Evolutionary conservation across 1,140 invertebrate genomes (phyloP), one percentile per base, ranked within the genome.

Genomic region (Ephestia elutella): DNA sequence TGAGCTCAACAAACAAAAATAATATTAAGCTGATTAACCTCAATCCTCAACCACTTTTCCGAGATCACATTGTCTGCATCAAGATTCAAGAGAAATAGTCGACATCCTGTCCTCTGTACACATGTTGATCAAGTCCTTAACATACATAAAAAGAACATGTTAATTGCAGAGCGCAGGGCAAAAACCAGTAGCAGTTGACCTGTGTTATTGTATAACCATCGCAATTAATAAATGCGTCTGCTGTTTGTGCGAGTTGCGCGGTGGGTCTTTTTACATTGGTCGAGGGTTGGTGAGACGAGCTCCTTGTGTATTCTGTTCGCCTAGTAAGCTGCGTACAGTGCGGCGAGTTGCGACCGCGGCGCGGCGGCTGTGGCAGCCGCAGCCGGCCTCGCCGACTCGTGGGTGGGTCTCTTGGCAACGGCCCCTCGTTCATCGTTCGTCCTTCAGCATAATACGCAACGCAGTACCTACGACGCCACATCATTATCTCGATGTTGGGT

Each of bases 321-420:
- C 78, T 85, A 73, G 80, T 85, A 85, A 58, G 56, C 65, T 80
- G 82, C 82, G 82, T 80, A 77, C 69, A 71, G 64, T 68, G 73
- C 65, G 78, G 73, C 76, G 74, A 78, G 75, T 78, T 80, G 64
- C 70, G 75, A 75, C 76, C 76, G 73, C 76, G 73, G 66, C 64
- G 70, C 62, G 59, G 60, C 59, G 59, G 64, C 59, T 68, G 63
- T 63, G 54, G 66, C 68, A 68, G 61, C 35, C 56, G 65, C 49
- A 54, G 62, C 48, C 59, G 59, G 56, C 57, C 58, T 25, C 54
- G 49, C 54, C 55, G 63, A 58, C 60, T 56, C 62, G 66, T 66
- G 70, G 73, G 71, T 67, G 71, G 61, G 60, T 70, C 68, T 61
- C 71, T 63, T 66, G 59, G 57, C 65, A 70, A 73, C 66, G 62